phyloP scores from a whole-genome alignment of 2,888 invertebrate genomes.

The Malachius bipustulatus region DNA sequence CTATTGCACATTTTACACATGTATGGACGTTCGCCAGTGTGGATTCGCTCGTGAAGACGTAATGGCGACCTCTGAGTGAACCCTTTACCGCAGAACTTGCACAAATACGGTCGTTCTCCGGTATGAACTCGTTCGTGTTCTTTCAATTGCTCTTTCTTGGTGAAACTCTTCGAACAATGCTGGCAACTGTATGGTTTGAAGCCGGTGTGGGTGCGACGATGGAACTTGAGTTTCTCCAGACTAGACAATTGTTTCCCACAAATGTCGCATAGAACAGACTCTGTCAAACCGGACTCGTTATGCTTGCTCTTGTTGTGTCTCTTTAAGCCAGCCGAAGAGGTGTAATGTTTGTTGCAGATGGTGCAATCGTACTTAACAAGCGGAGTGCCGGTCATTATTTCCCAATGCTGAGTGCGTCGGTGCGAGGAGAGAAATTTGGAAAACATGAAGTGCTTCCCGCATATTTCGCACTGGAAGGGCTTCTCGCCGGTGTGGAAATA shows the following conservation, averaged over 20 bases:
- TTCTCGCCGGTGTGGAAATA: slow-evolving; percentile 44
- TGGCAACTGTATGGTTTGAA: slow-evolving; percentile 28
- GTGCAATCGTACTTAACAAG: slow-evolving; percentile 29
- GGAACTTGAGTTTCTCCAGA: slow-evolving; percentile 26
- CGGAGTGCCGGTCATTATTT: slow-evolving; percentile 30
- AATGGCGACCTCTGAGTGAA: slow-evolving; percentile 29
- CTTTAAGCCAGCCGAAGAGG: slow-evolving; percentile 31
- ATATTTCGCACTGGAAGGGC: slow-evolving; percentile 44
- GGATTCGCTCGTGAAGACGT: slow-evolving; percentile 28
- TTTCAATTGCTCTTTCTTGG: slow-evolving; percentile 28
- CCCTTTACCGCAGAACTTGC: slow-evolving; percentile 31
- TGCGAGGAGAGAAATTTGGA: slow-evolving; percentile 41
- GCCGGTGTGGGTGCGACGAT: slow-evolving; percentile 26
- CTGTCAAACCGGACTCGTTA: slow-evolving; percentile 23
- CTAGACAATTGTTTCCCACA: slow-evolving; percentile 29
- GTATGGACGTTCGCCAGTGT: slow-evolving; percentile 30
- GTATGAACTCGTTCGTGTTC: slow-evolving; percentile 34
- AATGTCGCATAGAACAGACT: slow-evolving; percentile 27
- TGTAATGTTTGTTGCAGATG: slow-evolving; percentile 28
- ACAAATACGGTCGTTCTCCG: slow-evolving; percentile 32
- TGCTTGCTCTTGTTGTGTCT: slow-evolving; percentile 33
- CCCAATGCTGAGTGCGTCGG: slow-evolving; percentile 38
- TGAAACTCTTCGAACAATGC: slow-evolving; percentile 29
- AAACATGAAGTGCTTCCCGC: slow-evolving; percentile 43
- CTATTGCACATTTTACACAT: slow-evolving; percentile 28